Evolutionary conservation across 30 jellyfish, hydroid and myxozoan species (phyloP), one percentile per base, ranked within the genome.

Genomic region (Euphysa ruthae): DNA sequence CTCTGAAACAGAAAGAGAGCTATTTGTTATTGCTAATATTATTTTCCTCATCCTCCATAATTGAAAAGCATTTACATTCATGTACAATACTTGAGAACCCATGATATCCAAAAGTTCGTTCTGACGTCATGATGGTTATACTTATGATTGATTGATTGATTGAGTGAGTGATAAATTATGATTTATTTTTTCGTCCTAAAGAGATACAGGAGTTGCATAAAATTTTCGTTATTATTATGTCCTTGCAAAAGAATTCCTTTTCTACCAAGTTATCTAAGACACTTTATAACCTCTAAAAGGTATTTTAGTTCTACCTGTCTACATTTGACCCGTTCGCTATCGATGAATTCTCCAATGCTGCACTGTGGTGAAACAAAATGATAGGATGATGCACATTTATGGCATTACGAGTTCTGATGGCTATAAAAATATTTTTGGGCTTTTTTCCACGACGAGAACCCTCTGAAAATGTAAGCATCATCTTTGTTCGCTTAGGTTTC

Each of bases 31-130:
- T 51, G 70, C 71, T 51, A 2, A 69, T 49, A 31, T 69, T 79
- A 12, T 78, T 49, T 57, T 24, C 5, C 19, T 69, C 82, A 46
- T 69, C 82, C 4, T 78, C 82, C 80, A 49, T 19, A 2, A 69
- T 69, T 32, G 68, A 6, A 69, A 3, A 14, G 14, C 1, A 30
- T 26, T 20, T 20, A 20, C 72, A 20, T 64, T 7, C 65, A 13
- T 52, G 13, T 52, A 52, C 15, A 12, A 10, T 20, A 26, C 63
- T 14, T 58, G 14, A 10, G 21, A 26, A 26, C 55, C 72, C 52
- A 38, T 38, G 14, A 38, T 8, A 38, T 38, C n/a, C 52, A 38
- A 38, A n/a, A 38, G 52, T 38, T 38, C 52, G 52, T 38, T 38
- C n/a, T 38, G 52, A 51, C 15, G 33, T 8, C 21, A 19, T 19